A percentile compares a stretch with the other conserved stretches of the same genome.
Evolutionary conservation across 2,888 invertebrate species (phyloP).

Genomic region (Dromius quadrimaculatus): DNA sequence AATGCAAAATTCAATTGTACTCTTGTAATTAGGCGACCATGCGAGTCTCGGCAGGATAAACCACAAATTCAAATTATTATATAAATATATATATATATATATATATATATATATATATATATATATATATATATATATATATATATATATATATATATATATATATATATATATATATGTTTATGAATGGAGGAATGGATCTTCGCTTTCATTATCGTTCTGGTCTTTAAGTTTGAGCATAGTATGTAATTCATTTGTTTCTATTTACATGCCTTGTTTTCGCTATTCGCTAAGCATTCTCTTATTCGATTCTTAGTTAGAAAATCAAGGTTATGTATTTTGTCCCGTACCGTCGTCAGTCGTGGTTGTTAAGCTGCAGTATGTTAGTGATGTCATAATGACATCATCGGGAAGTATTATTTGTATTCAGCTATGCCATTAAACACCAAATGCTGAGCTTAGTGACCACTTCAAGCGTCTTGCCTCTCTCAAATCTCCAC

Average conservation of each 20-base stretch:
- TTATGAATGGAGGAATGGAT: no score
- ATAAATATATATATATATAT: no score
- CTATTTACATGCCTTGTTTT: slow-evolving; percentile 5
- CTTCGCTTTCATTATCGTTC: no score
- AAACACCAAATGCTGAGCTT: not conserved
- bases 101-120: no score
- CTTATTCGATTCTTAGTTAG: slow-evolving; percentile 8
- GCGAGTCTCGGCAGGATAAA: no score
- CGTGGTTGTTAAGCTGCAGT: slow-evolving; percentile 60
- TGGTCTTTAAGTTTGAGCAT: no score
- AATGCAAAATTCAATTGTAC: no score
- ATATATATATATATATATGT: no score
- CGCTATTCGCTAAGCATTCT: slow-evolving; percentile 6
- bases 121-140: no score
- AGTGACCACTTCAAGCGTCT: slow-evolving; percentile 16
- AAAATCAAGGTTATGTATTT: slow-evolving; percentile 63
- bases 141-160: no score
- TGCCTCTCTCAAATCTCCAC: slow-evolving; percentile 11
- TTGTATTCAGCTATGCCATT: slow-evolving; percentile 31
- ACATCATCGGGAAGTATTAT: slow-evolving; percentile 68
- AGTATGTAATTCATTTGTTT: not conserved
- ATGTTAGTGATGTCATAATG: slow-evolving; percentile 68
- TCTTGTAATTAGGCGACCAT: no score
- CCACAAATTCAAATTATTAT: no score
- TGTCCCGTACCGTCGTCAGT: slow-evolving; percentile 28